Base-by-base conservation (phyloP, 1,140 invertebrate genomes). In the Oedothorax gibbosus region DNA sequence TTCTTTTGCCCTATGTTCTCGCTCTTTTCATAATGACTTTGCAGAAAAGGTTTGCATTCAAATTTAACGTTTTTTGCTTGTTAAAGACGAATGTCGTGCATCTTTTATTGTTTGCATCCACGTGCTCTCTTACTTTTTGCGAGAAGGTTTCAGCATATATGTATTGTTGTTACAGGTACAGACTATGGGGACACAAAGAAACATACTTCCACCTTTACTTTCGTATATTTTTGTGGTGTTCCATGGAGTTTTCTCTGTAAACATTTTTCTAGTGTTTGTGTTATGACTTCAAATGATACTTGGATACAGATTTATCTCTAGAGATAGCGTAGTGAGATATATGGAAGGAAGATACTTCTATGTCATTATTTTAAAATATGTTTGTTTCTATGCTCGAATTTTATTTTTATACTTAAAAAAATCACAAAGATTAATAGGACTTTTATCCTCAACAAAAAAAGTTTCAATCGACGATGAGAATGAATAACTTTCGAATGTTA, bases 11-110 rank as follows among this genome's bases (percentile, higher is more conserved):
- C 21, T 60, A 35, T 69, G 65, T 56, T 80, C 64, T 82, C 56
- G 35, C 60, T 54, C 50, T 82, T 53, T 64, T 57, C 68, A 69
- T 82, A 82, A 82, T 82, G 80, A 82, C 80, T 82, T 35, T 73
- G 69, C 57, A 65, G 64, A 35, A 53, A 72, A 82, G 35, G 57
- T 21, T 73, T 64, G 56, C 80, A 82, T 64, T 71, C 56, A 82
- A 73, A 82, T 82, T 64, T 73, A 69, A 54, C 72, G 73, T 64
- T 35, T 35, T 66, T 60, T 73, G 50, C 80, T 82, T 82, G 56
- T 82, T 82, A 82, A 82, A 50, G 80, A 20, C 20, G 56, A 65
- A 50, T n/a, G 77, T 18, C 53, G 50, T 66, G 50, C 60, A 81
- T 65, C 78, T 71, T 53, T 81, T n/a, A 81, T 81, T 81, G 78